A percentile compares a stretch with the other conserved stretches of the same genome.
phyloP scores from a whole-genome alignment of 2,797 vertebrate genomes.

The Platyrinchus mystaceus region DNA sequence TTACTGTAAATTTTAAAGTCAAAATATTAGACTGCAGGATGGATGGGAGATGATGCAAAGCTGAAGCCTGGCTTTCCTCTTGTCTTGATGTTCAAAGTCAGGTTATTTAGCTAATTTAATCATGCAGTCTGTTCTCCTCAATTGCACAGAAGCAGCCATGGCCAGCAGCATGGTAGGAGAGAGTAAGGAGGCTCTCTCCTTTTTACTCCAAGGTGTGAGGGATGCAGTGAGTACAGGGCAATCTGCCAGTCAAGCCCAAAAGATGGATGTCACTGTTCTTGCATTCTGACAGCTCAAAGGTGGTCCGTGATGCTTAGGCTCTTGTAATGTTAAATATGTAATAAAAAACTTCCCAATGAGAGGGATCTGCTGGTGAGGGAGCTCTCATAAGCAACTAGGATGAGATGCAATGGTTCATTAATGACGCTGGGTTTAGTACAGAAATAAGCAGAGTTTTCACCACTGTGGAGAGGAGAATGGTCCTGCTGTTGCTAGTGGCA shows the following conservation, averaged over 20 bases:
- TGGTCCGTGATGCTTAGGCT: neutral
- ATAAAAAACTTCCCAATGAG: neutral
- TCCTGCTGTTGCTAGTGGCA: neutral
- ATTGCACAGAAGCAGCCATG: neutral
- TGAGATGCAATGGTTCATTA: constrained; percentile 32
- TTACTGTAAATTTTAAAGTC: constrained; percentile 26
- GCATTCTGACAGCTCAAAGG: neutral
- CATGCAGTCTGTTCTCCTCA: neutral
- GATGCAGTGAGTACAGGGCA: neutral
- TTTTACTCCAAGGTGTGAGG: neutral
- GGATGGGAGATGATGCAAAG: neutral
- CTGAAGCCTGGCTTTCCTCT: neutral
- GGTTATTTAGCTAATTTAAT: neutral
- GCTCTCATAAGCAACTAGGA: neutral
- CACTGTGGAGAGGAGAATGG: neutral
- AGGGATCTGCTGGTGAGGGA: neutral
- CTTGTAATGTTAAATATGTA: neutral
- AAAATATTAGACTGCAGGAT: neutral
- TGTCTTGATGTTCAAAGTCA: neutral
- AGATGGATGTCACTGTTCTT: neutral
- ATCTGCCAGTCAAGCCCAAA: neutral
- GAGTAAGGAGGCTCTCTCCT: neutral
- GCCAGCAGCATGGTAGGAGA: neutral
- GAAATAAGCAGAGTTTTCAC: neutral
- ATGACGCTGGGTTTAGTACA: neutral